These are phyloP conservation scores for Amphiprion clarkii DNA, from an alignment of 2,797 vertebrate genomes.

Conservation along the genomic window DNA sequence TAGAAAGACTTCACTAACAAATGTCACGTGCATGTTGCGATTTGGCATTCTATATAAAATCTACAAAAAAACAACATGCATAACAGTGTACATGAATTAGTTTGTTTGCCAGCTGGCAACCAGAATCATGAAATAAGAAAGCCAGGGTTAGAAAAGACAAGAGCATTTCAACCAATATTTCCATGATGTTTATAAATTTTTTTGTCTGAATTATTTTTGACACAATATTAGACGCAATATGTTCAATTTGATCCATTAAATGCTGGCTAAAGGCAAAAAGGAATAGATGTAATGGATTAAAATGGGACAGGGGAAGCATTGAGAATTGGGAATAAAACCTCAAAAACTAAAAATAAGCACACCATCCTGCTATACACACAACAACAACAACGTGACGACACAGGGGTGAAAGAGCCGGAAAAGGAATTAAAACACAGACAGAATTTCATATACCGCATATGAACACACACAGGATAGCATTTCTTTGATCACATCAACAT, in stretches of 20 bases:
- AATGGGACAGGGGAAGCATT: slow-evolving; percentile 17
- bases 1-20: background rate
- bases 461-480: slow-evolving; percentile 1
- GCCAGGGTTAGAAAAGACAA: background rate
- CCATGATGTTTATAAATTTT: background rate
- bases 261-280: slow-evolving; percentile 16
- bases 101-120: background rate
- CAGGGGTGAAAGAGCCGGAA: slow-evolving; percentile 22
- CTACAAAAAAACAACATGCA: background rate
- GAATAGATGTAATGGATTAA: slow-evolving; percentile 25
- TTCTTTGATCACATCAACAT: slow-evolving; percentile 15
- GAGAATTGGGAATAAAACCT: slow-evolving; percentile 1
- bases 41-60: background rate
- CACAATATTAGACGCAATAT: background rate
- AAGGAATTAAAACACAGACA: slow-evolving; percentile 11
- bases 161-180: background rate
- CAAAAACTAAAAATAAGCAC: slow-evolving; percentile 19
- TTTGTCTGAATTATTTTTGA: background rate
- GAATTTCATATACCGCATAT: slow-evolving; percentile 30
- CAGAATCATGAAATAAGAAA: background rate
- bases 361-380: slow-evolving; percentile 11
- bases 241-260: background rate
- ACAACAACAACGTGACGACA: slow-evolving; percentile 33
- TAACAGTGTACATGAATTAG: background rate
- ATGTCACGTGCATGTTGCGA: background rate